Base-by-base conservation (phyloP, 2,797 vertebrate species). In the Coreius guichenoti region DNA sequence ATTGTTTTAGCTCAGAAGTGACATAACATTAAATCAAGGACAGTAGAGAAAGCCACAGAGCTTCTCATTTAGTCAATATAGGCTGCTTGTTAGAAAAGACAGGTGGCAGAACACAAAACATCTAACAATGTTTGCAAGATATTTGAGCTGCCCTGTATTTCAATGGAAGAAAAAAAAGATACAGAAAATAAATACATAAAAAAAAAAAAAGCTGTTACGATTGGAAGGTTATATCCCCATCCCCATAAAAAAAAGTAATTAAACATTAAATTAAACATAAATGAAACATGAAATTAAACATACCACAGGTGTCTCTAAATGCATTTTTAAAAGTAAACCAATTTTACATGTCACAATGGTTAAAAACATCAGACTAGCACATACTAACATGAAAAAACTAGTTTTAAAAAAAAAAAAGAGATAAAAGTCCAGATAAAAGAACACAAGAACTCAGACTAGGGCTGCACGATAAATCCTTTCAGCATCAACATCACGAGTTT, bases 21-120 rank as follows among this genome's bases (percentile, higher is more conserved):
- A 86, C 73, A 85, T 81, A 86, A 86, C 65, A 89, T 82, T 87
- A 90, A 86, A 85, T 85, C 77, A 85, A 88, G 73, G 76, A 81
- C 39, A 74, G 58, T 23, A 43, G 76, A 61, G 82, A 77, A 86
- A 83, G 56, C 70, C 79, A 58, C 36, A 82, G 26, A 80, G 67
- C 26, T 78, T 54, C 54, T 77, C 56, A 83, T 87, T 86, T 74
- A 69, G 39, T 83, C 82, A 87, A 73, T 33, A 23, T 45, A 19
- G 36, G 80, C 74, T 58, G 26, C 36, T 39, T 56, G 58, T 51
- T 79, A 47, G 67, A 54, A 81, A 84, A 79, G 36, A 78, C 58
- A 69, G 26, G 19, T 31, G 56, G 16, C 9, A 47, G 69, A 72
- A 77, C 47, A 80, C 79, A 75, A 73, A 85, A 65, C 68, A 85